Conservation (phyloP, 2,113 vertebrate species). For the Dicaeum eximium region DNA sequence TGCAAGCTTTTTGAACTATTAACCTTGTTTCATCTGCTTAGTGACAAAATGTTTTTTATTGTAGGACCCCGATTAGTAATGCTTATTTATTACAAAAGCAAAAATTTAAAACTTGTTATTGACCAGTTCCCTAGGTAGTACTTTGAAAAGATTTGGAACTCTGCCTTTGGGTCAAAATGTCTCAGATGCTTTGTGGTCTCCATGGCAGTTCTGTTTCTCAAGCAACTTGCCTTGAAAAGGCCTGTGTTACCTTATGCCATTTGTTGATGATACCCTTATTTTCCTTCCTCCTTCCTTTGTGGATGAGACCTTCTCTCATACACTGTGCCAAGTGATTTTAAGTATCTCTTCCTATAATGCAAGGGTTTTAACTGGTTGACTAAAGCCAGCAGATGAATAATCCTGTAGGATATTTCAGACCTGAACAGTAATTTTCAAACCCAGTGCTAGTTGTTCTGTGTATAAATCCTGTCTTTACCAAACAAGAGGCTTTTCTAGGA, state of each 20-base stretch:
- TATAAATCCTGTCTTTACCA: neutral
- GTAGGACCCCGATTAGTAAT: slow-evolving; percentile 6
- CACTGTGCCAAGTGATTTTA: neutral
- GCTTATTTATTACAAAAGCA: slow-evolving; percentile 46
- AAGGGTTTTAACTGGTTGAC: neutral
- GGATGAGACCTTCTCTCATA: neutral
- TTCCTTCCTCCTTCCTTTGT: neutral
- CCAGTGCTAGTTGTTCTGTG: neutral
- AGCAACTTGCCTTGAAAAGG: slow-evolving; percentile 47
- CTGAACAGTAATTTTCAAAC: neutral
- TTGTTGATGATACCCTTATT: neutral
- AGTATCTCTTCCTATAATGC: neutral
- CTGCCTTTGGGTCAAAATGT: slow-evolving; percentile 61
- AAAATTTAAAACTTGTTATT: slow-evolving; percentile 49
- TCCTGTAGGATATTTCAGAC: neutral
- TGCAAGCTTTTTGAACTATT: slow-evolving; percentile 15
- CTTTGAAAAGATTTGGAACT: slow-evolving; percentile 59
- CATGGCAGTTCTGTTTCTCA: slow-evolving; percentile 57
- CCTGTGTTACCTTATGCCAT: slow-evolving; percentile 29
- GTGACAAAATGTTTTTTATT: slow-evolving; percentile 22
- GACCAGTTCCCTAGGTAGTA: slow-evolving; percentile 55
- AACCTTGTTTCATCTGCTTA: slow-evolving; percentile 11
- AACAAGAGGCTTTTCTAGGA: neutral
- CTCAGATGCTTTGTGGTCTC: slow-evolving; percentile 64
- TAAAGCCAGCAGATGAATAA: neutral